Base-by-base conservation (phyloP, 2,797 vertebrate genomes). In the Rallus crepitans region DNA sequence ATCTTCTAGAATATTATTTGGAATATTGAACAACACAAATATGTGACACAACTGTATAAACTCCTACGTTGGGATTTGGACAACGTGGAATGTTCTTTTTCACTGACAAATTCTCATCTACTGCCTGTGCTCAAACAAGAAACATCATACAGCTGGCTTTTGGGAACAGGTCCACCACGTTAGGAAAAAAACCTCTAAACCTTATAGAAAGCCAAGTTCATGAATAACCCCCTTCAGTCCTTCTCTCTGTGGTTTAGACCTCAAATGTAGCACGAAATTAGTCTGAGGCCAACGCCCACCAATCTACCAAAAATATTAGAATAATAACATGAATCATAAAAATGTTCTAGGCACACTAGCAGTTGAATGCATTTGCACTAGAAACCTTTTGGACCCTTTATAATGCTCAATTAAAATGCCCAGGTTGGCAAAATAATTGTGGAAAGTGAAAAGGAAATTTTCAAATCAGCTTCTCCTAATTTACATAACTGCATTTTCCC, bases 401-500 rank as follows among this genome's bases (percentile, higher is more conserved):
- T 9, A 95, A 68, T 6, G 6, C n/a, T 66, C 56, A 90, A 35
- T 30, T 87, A 50, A 90, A 90, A 82, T 48, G 23, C 18, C 28
- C 30, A 90, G 48, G 45, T n/a, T 84, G 70, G 83, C 47, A 82
- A 0, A 72, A 25, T 28, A 89, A 69, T 21, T 79, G 37, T 7
- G 60, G 12, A 79, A 79, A 92, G 45, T n/a, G 24, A 79, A 91
- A 91, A 95, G 25, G 33, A 84, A 78, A 70, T 35, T 92, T 90
- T 90, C 52, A 70, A 60, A 84, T 27, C 23, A 89, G 52, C 27
- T 90, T 56, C 8, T 37, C 25, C 48, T 91, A 42, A 66, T 73
- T 91, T 91, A 69, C 30, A 8, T 20, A 86, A 81, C 12, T 86
- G 33, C 24, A 53, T 33, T 94, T 87, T 50, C 53, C 50, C 48